Evolutionary conservation across 2,888 invertebrate genomes (phyloP).

Genomic region (Melanotus villosus): DNA sequence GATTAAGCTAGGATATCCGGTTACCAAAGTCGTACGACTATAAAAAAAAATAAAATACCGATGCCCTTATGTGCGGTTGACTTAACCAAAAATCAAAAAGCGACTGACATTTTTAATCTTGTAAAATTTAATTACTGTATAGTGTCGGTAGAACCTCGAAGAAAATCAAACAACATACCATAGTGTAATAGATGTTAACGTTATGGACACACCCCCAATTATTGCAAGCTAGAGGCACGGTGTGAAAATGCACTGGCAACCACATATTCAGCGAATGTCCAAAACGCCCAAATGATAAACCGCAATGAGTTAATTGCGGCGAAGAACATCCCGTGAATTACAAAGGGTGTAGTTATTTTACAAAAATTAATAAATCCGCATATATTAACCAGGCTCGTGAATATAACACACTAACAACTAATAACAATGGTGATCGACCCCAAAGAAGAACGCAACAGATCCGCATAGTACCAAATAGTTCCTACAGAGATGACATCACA

Average conservation of each 20-base stretch:
- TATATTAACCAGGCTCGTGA: background rate
- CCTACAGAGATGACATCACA: background rate
- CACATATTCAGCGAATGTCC: background rate
- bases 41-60: background rate
- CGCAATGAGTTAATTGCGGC: no score
- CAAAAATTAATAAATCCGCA: background rate
- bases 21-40: background rate
- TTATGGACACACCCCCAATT: background rate
- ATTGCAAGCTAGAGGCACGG: background rate
- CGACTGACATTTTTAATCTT: background rate
- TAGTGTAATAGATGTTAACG: background rate
- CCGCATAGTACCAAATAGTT: background rate
- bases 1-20: background rate
- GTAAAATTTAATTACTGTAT: background rate
- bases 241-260: background rate
- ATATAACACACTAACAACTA: no score
- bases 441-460: no score
- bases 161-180: no score
- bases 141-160: background rate
- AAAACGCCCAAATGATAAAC: background rate
- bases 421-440: no score
- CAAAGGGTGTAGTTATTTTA: background rate
- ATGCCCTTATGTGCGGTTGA: background rate
- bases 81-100: background rate
- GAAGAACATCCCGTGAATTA: background rate